phyloP scores from a whole-genome alignment of 2,888 invertebrate species.

The Ptilodon capucinus region DNA sequence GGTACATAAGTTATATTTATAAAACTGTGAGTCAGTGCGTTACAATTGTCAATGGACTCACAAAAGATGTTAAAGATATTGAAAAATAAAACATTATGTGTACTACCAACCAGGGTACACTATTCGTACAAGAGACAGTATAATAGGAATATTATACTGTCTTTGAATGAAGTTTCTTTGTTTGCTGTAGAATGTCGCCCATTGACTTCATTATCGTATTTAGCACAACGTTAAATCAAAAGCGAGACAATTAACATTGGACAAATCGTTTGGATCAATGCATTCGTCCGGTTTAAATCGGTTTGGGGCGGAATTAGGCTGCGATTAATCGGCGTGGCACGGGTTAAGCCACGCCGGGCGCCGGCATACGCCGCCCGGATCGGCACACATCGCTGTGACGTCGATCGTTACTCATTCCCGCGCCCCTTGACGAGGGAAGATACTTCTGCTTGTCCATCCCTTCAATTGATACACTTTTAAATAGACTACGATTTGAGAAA shows the following conservation, averaged over 20 bases:
- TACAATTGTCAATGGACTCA: too few species aligned
- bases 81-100: too few species aligned
- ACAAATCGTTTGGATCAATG: slow-evolving; percentile 80
- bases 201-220: not conserved
- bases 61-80: too few species aligned
- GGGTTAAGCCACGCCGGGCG: slow-evolving; percentile 67
- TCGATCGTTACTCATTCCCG: slow-evolving; percentile 76
- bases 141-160: too few species aligned
- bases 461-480: slow-evolving; percentile 39
- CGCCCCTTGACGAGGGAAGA: slow-evolving; percentile 62
- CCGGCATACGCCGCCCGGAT: slow-evolving; percentile 45
- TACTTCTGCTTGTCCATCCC: slow-evolving; percentile 64
- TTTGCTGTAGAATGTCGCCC: not conserved
- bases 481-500: not conserved
- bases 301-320: slow-evolving; percentile 78
- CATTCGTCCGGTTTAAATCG: slow-evolving; percentile 80
- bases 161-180: too few species aligned
- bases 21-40: too few species aligned
- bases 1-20: not conserved
- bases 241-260: slow-evolving; percentile 65
- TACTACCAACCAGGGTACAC: too few species aligned
- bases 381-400: slow-evolving; percentile 81
- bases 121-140: too few species aligned
- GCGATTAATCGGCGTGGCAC: slow-evolving; percentile 77
- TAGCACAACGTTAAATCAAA: slow-evolving; percentile 49